These are phyloP conservation scores for Apodemia zela DNA, from an alignment of 2,888 invertebrate species.

Conservation along the genomic window DNA sequence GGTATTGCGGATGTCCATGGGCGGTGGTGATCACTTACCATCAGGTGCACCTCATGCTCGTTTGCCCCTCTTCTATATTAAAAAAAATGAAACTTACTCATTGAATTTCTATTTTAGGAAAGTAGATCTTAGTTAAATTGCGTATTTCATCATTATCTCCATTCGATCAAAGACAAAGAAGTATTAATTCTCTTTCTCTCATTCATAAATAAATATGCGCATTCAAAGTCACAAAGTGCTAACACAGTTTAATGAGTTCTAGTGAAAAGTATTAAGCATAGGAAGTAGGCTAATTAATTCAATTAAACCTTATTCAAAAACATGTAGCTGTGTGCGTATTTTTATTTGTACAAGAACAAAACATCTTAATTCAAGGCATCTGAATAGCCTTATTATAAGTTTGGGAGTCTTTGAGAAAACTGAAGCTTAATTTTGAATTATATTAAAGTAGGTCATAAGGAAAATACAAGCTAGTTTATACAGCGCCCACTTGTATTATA, in stretches of 20 bases:
- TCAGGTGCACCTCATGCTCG: no score
- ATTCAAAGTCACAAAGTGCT: no score
- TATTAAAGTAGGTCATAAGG: conserved; percentile 1
- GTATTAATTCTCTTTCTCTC: no score
- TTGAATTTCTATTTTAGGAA: no score
- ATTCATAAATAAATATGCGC: no score
- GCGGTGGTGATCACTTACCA: no score
- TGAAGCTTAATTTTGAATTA: conserved; percentile 3
- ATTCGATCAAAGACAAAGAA: no score
- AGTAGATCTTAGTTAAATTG: no score
- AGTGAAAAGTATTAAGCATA: background rate
- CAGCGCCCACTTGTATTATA: background rate
- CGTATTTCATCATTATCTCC: no score
- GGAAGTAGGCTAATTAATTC: conserved; percentile 1
- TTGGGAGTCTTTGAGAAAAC: conserved; percentile 2
- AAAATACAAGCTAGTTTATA: background rate
- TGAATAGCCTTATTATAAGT: conserved; percentile 6
- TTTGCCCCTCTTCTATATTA: no score
- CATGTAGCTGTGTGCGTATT: background rate
- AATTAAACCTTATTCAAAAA: background rate
- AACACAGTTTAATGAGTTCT: background rate
- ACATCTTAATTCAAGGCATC: conserved; percentile 6
- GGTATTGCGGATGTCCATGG: no score
- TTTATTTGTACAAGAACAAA: conserved; percentile 3
- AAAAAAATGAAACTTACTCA: no score